Conservation (phyloP, 2,888 invertebrate genomes). For the Coremacera marginata region DNA sequence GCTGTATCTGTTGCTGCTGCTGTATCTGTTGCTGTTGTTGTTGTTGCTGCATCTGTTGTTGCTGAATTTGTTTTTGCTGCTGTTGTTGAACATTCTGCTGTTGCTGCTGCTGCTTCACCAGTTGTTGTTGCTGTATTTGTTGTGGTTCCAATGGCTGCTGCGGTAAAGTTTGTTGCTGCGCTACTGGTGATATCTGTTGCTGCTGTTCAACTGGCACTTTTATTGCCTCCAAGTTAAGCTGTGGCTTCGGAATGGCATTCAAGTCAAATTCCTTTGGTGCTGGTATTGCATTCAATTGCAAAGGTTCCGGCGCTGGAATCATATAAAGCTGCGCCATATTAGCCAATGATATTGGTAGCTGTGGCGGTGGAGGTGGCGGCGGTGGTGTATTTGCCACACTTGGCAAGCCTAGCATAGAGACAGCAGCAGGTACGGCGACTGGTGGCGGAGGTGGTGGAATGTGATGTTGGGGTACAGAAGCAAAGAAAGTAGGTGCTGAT, state of each 20-base stretch:
- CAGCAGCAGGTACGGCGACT: constrained; percentile 50
- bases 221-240: constrained; percentile 73
- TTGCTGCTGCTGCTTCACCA: constrained; percentile 22
- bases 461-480: constrained; percentile 39
- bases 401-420: constrained; percentile 53
- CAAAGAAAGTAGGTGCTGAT: constrained; percentile 44
- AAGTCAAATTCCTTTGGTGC: constrained; percentile 74
- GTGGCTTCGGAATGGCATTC: constrained; percentile 75
- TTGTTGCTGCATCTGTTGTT: constrained; percentile 29
- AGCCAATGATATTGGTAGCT: constrained; percentile 58
- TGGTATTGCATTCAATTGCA: constrained; percentile 75
- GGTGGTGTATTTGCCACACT: constrained; percentile 55
- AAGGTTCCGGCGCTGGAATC: constrained; percentile 72
- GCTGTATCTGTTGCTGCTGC: constrained; percentile 30
- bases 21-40: constrained; percentile 35
- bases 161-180: constrained; percentile 14
- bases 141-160: constrained; percentile 8
- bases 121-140: constrained; percentile 23
- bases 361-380: constrained; percentile 61
- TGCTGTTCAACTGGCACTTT: constrained; percentile 69
- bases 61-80: constrained; percentile 42
- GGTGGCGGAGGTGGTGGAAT: constrained; percentile 59
- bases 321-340: constrained; percentile 66
- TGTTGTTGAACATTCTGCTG: no score
- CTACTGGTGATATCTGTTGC: constrained; percentile 31